Percentiles rank a stretch among this genome's conserved stretches.
These are phyloP conservation scores for Hydractinia symbiolongicarpus DNA, from an alignment of 30 jellyfish, hydroid and myxozoan species.

Conservation along the genomic window DNA sequence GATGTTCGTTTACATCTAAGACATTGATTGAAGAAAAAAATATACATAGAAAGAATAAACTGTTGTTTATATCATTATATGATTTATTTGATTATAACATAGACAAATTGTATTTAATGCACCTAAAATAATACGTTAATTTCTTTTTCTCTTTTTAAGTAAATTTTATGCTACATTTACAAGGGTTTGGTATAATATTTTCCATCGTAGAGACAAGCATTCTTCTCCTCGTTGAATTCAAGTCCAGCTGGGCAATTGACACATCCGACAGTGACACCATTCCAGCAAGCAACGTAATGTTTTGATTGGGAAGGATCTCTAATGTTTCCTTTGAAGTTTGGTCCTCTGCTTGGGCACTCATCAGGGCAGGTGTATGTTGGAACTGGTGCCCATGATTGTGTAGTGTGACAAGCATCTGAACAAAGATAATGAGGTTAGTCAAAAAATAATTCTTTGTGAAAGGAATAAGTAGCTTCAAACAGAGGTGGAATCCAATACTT, in stretches of 20 bases:
- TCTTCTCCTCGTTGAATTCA: conserved; percentile 20
- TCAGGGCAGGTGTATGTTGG: neutral
- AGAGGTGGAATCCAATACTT: neutral
- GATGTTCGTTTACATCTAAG: no score
- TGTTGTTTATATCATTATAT: no score
- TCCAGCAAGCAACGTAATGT: conserved; percentile 36
- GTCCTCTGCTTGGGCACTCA: conserved; percentile 3
- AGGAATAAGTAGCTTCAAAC: neutral
- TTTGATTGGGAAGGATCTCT: neutral
- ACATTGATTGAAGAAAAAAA: no score
- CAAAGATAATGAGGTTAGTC: neutral
- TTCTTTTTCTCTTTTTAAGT: no score
- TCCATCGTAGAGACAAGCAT: conserved; percentile 27
- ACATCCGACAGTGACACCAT: conserved; percentile 28
- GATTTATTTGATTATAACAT: no score
- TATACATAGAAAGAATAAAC: no score
- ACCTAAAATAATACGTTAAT: no score
- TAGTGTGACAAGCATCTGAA: neutral
- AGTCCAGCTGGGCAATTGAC: conserved; percentile 32
- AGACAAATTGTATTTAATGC: no score
- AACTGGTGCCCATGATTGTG: neutral
- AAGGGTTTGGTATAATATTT: conserved; percentile 13
- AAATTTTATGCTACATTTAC: neutral
- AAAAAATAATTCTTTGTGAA: neutral
- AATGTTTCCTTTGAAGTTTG: neutral